Conservation (phyloP, 2,888 invertebrate genomes). For the Aporophyla lueneburgensis region DNA sequence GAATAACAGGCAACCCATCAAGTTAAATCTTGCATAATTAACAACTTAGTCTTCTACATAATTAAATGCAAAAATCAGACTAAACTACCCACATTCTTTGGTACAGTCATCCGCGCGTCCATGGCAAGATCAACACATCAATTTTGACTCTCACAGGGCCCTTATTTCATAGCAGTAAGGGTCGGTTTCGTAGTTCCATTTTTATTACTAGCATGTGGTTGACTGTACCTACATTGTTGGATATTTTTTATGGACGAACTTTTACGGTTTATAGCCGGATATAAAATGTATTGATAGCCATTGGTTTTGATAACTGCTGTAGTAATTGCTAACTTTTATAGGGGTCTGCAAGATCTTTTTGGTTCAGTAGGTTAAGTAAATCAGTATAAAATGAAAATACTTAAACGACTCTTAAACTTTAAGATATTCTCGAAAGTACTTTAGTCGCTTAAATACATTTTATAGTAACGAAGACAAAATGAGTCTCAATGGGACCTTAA, state of each 20-base stretch:
- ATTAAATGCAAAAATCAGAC: conserved; percentile 28
- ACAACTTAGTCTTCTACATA: conserved; percentile 9
- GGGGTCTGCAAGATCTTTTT: conserved; percentile 15
- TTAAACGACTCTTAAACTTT: not conserved
- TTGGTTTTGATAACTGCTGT: conserved; percentile 27
- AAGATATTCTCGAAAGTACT: not conserved
- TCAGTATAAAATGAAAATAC: not conserved
- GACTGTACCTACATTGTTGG: conserved; percentile 14
- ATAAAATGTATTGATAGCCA: conserved; percentile 55
- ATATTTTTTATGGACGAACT: conserved; percentile 40
- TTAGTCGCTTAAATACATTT: too few relatives aligned
- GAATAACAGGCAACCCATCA: conserved; percentile 11
- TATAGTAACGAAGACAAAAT: too few relatives aligned
- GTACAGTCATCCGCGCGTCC: not conserved
- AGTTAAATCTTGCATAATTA: conserved; percentile 29
- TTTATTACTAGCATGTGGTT: not conserved
- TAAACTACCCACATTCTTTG: not conserved
- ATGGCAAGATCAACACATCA: not conserved
- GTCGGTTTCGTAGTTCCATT: not conserved
- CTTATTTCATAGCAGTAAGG: not conserved
- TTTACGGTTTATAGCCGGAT: conserved; percentile 37
- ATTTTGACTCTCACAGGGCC: not conserved
- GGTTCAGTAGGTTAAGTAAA: conserved; percentile 10
- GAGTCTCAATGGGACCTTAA: too few relatives aligned
- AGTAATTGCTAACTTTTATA: conserved; percentile 33